phyloP scores from a whole-genome alignment of 1,140 invertebrate species.

The Ylistrum balloti region DNA sequence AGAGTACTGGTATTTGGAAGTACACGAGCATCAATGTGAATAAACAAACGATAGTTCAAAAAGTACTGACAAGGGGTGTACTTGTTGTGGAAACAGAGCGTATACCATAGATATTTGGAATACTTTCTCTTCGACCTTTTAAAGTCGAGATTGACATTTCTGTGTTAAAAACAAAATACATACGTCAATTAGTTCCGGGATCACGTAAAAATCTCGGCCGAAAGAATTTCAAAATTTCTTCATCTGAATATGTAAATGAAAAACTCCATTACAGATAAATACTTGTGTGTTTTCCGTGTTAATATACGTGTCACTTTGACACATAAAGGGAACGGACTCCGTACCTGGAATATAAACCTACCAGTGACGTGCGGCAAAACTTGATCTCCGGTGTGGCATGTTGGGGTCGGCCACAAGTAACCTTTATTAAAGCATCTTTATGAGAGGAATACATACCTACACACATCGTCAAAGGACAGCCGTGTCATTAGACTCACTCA shows the following conservation, averaged over 20 bases:
- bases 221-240: conserved; percentile 12
- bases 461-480: background rate
- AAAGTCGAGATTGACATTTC: background rate
- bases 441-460: background rate
- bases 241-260: background rate
- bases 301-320: background rate
- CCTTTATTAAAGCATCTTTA: background rate
- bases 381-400: background rate
- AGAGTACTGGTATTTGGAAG: too few relatives aligned
- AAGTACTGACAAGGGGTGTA: too few relatives aligned
- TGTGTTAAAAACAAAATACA: background rate
- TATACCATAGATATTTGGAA: background rate
- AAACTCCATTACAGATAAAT: background rate
- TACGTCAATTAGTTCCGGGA: background rate
- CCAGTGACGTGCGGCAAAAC: background rate
- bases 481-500: conserved; percentile 15
- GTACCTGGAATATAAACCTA: background rate
- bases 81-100: background rate
- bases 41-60: too few relatives aligned
- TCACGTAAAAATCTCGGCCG: background rate
- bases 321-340: background rate
- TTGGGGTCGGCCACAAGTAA: background rate
- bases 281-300: background rate
- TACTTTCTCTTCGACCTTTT: background rate
- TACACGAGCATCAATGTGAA: too few relatives aligned